phyloP scores from a whole-genome alignment of 2,888 invertebrate genomes.

The Hypomecis atomaria region DNA sequence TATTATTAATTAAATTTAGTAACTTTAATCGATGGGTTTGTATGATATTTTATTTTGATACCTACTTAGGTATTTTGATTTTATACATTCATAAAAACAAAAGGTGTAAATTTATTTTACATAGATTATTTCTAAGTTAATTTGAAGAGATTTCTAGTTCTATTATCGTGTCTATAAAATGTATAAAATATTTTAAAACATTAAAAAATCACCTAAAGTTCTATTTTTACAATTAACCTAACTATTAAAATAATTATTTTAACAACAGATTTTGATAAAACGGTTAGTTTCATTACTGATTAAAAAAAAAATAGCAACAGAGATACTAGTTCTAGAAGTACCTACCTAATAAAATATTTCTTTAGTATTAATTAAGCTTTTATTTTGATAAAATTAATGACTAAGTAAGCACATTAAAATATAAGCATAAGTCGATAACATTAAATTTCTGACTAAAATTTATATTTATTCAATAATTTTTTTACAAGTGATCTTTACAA shows the following conservation, averaged over 20 bases:
- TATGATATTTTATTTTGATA: conserved; percentile 1
- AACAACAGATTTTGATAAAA: background rate
- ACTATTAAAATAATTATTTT: conserved; percentile 1
- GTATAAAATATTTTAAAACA: conserved; percentile 44
- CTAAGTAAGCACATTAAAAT: conserved; percentile 22
- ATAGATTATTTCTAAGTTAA: conserved; percentile 24
- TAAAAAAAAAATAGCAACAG: conserved; percentile 7
- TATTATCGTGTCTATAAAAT: conserved; percentile 38
- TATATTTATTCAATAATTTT: conserved; percentile 36
- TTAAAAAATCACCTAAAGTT: conserved; percentile 24
- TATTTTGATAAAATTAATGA: conserved; percentile 12
- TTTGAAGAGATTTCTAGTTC: conserved; percentile 30
- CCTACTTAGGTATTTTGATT: background rate
- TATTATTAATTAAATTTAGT: conserved; percentile 10
- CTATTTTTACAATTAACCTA: conserved; percentile 35
- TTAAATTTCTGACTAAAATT: conserved; percentile 29
- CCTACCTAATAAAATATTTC: background rate
- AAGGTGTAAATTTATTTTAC: conserved; percentile 9
- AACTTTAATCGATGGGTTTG: conserved; percentile 34
- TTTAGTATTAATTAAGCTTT: background rate
- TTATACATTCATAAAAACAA: background rate
- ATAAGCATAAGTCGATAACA: conserved; percentile 21
- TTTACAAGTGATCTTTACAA: conserved; percentile 46
- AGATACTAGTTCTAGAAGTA: background rate
- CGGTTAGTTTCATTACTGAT: background rate